Evolutionary conservation across 2,888 invertebrate genomes (phyloP).

Genomic region (Rotaria sp.): DNA sequence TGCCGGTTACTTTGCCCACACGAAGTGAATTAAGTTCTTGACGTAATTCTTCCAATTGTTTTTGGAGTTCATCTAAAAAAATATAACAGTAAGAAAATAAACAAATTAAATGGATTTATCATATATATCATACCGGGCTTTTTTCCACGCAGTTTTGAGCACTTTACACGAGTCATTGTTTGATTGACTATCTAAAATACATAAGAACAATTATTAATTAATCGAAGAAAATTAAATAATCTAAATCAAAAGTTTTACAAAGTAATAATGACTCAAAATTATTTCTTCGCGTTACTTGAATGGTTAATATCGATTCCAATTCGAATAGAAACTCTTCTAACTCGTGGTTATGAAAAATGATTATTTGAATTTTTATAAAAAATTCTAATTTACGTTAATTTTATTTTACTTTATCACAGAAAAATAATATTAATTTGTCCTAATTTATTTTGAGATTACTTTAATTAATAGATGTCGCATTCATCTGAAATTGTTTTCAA

Average conservation of each 20-base stretch:
- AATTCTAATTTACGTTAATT: too few relatives aligned
- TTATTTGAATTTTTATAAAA: too few relatives aligned
- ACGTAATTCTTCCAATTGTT: slow-evolving; percentile 25
- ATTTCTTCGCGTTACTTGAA: background rate
- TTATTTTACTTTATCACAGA: background rate
- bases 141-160: background rate
- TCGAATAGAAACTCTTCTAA: background rate
- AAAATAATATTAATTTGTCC: background rate
- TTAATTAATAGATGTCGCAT: background rate
- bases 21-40: slow-evolving; percentile 81
- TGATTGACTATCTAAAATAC: background rate
- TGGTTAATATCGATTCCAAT: slow-evolving; percentile 19
- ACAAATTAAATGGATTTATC: background rate
- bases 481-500: too few relatives aligned
- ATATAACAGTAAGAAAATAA: background rate
- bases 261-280: background rate
- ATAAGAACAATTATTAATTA: background rate
- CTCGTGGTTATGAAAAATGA: background rate
- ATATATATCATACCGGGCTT: background rate
- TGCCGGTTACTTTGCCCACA: slow-evolving; percentile 92
- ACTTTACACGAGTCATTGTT: slow-evolving; percentile 14
- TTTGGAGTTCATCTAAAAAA: slow-evolving; percentile 6
- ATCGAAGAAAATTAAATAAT: background rate
- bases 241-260: background rate
- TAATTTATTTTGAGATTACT: background rate